Percentiles rank a stretch among this genome's conserved stretches.
These are phyloP conservation scores for Odontocerum albicorne DNA, from an alignment of 2,888 invertebrate genomes.

Conservation along the genomic window DNA sequence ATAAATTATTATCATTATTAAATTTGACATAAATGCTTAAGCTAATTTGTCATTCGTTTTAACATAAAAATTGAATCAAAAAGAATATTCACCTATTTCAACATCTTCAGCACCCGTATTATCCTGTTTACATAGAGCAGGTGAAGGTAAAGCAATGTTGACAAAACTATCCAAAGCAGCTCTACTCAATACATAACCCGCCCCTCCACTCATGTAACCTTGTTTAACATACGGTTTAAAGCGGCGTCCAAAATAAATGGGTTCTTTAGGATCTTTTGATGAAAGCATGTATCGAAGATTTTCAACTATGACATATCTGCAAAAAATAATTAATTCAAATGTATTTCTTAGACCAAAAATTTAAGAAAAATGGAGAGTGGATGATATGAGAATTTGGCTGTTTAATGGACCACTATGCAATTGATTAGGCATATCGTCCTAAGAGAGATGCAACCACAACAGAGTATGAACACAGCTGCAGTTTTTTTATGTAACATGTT, in stretches of 20 bases:
- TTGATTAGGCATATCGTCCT: no score
- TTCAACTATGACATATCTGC: constrained; percentile 89
- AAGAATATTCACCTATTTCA: constrained; percentile 70
- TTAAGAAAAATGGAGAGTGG: neutral
- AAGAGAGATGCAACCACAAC: no score
- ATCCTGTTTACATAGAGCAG: constrained; percentile 66
- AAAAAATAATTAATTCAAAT: no score
- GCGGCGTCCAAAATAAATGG: constrained; percentile 88
- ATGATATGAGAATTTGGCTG: no score
- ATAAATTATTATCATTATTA: no score
- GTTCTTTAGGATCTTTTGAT: constrained; percentile 69
- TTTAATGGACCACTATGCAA: no score
- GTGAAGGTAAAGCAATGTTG: constrained; percentile 69
- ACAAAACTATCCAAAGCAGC: constrained; percentile 80
- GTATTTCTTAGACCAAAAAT: neutral
- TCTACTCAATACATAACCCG: constrained; percentile 92
- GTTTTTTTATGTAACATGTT: no score
- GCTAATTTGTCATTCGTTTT: no score
- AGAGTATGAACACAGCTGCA: no score
- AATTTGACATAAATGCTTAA: no score
- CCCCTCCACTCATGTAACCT: constrained; percentile 93
- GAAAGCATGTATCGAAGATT: constrained; percentile 91
- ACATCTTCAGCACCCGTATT: constrained; percentile 86
- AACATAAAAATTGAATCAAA: neutral
- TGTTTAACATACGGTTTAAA: constrained; percentile 80